Percentiles rank a stretch among this genome's conserved stretches.
These are phyloP conservation scores for Chlorodrepanis virens DNA, from an alignment of 2,113 vertebrate genomes.

Conservation along the genomic window DNA sequence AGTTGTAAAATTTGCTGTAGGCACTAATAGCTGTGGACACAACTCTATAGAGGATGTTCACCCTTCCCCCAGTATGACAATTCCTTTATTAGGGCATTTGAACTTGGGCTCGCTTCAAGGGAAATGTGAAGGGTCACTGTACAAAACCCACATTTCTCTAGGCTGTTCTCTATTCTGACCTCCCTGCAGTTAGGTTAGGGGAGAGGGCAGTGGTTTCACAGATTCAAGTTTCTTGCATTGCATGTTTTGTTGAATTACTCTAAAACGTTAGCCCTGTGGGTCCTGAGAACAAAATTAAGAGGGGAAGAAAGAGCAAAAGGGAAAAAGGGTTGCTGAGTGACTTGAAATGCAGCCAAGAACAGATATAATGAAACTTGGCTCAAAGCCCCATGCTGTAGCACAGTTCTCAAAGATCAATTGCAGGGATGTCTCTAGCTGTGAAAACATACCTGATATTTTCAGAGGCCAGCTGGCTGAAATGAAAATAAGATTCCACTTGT, in stretches of 20 bases:
- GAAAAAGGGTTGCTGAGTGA: background rate
- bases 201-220: constrained; percentile 22
- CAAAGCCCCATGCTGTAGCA: background rate
- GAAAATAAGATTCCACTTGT: background rate
- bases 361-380: constrained; percentile 40
- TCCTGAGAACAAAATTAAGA: constrained; percentile 43
- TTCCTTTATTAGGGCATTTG: background rate
- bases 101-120: background rate
- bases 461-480: background rate
- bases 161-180: constrained; percentile 3
- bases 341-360: constrained; percentile 43
- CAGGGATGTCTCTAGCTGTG: constrained; percentile 26
- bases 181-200: background rate
- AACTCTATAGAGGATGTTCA: background rate
- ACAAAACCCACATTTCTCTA: background rate
- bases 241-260: constrained; percentile 1
- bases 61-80: background rate
- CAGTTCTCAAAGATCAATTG: constrained; percentile 23
- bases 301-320: constrained; percentile 2
- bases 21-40: background rate
- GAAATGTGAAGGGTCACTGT: background rate
- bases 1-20: background rate
- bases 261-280: constrained; percentile 11
- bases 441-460: constrained; percentile 40
- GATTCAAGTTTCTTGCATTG: background rate